Conservation (phyloP, 2,888 invertebrate genomes). For the Lacanobia wlatinum region DNA sequence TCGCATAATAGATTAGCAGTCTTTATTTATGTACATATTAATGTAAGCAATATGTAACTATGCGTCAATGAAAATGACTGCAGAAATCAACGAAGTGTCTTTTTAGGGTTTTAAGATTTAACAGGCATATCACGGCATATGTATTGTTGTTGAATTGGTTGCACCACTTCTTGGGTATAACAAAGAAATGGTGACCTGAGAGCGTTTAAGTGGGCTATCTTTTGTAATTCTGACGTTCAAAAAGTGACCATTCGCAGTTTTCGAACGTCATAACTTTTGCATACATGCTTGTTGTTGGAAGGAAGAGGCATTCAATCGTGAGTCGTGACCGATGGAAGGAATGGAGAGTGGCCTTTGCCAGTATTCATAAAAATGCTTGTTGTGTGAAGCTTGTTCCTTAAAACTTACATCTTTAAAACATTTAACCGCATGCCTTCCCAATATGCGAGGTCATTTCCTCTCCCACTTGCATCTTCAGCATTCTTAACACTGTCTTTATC, state of each 20-base stretch:
- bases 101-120: not conserved
- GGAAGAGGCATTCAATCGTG: too few relatives aligned
- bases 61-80: not conserved
- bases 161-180: not conserved
- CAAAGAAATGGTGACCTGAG: not conserved
- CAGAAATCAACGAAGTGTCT: not conserved
- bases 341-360: too few relatives aligned
- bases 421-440: not conserved
- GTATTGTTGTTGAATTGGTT: not conserved
- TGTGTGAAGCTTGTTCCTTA: not conserved
- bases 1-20: conserved; percentile 4
- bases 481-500: conserved; percentile 28
- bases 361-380: too few relatives aligned
- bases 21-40: not conserved
- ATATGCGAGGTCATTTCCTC: conserved; percentile 6
- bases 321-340: too few relatives aligned
- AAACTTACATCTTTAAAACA: not conserved
- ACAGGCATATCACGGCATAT: not conserved
- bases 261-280: not conserved
- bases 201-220: not conserved
- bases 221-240: not conserved
- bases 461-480: conserved; percentile 5
- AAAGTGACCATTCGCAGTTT: not conserved
- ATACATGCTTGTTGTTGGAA: too few relatives aligned
- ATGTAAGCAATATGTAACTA: not conserved